Evolutionary conservation across 2,113 vertebrate species (phyloP).

Genomic region (Cebus imitator): DNA sequence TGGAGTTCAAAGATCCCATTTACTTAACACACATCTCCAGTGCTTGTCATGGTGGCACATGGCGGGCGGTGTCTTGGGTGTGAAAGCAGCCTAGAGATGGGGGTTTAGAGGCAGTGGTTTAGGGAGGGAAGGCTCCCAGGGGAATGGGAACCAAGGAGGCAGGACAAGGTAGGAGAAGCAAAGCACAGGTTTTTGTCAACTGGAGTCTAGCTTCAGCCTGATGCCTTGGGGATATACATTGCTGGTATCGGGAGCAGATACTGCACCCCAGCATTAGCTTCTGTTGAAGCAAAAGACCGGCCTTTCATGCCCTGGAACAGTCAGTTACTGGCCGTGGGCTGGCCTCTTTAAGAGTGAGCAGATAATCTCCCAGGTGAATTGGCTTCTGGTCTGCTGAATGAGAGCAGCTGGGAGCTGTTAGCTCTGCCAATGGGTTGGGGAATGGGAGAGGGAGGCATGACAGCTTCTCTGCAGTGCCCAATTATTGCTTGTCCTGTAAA

Average conservation of each 20-base stretch:
- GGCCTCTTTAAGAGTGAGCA: rapidly evolving
- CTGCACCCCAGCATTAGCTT: rapidly evolving
- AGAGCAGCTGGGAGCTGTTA: background rate
- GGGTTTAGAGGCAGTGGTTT: rapidly evolving
- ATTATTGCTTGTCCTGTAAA: rapidly evolving
- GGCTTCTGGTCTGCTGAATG: no score
- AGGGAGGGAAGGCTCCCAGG: rapidly evolving
- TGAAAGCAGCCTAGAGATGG: background rate
- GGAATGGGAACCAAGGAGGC: no score
- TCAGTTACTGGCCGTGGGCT: background rate
- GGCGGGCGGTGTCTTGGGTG: background rate
- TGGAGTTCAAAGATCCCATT: background rate
- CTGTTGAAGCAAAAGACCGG: no score
- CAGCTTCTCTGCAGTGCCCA: rapidly evolving
- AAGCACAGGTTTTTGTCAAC: rapidly evolving
- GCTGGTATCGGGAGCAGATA: rapidly evolving
- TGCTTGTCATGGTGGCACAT: rapidly evolving
- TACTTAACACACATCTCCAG: background rate
- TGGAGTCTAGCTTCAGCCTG: background rate
- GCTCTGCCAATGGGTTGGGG: no score
- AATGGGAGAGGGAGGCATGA: background rate
- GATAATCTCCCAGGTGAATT: background rate
- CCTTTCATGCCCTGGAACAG: background rate
- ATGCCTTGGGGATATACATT: rapidly evolving
- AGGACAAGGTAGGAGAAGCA: rapidly evolving